Conservation (phyloP, 1,140 invertebrate species). For the Pseudoatta argentina region DNA sequence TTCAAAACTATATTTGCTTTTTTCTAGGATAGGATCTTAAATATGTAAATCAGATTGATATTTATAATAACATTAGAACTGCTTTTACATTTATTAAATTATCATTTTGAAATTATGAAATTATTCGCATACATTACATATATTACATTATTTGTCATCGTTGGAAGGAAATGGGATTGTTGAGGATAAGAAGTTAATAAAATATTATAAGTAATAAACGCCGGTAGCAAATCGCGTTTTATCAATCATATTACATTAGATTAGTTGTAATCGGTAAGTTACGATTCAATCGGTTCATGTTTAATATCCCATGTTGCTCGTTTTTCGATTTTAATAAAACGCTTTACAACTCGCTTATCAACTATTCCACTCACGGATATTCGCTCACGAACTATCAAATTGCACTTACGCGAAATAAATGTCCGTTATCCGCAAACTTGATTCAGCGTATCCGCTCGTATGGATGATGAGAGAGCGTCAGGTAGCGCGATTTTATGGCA, state of each 20-base stretch:
- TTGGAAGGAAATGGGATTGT: not conserved
- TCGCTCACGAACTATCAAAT: conserved; percentile 11
- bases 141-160: not conserved
- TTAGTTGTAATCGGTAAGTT: not conserved
- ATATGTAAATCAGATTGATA: conserved; percentile 9
- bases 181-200: not conserved
- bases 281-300: not conserved
- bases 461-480: conserved; percentile 48
- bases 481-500: conserved; percentile 56
- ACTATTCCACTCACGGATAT: conserved; percentile 18
- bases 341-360: conserved; percentile 16
- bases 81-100: conserved; percentile 15
- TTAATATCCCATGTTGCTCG: not conserved
- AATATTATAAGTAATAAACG: not conserved
- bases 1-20: not conserved
- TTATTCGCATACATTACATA: not conserved
- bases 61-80: not conserved
- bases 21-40: not conserved
- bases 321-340: conserved; percentile 31
- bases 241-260: not conserved
- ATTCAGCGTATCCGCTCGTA: conserved; percentile 24
- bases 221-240: conserved; percentile 1
- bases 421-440: conserved; percentile 45
- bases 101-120: not conserved
- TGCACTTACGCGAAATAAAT: conserved; percentile 45